phyloP scores from a whole-genome alignment of 2,888 invertebrate species.

The Nomada flava region DNA sequence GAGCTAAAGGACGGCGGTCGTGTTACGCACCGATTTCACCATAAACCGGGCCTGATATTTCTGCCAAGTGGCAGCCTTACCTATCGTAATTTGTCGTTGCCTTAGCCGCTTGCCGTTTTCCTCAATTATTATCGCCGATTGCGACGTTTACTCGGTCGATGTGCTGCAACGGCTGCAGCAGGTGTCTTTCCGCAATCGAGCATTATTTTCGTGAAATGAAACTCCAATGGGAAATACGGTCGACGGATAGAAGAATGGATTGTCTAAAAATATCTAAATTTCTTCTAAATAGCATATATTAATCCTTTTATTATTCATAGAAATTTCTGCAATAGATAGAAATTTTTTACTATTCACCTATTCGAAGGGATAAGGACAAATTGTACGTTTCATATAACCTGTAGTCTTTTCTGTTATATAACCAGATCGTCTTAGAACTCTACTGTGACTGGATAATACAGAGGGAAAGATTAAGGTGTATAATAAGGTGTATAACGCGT shows the following conservation, averaged over 20 bases:
- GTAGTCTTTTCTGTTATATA: too few species aligned
- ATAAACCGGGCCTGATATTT: slow-evolving; percentile 52
- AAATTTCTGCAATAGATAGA: too few species aligned
- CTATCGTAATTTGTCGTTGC: slow-evolving; percentile 45
- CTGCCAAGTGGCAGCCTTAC: slow-evolving; percentile 37
- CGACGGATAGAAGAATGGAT: too few species aligned
- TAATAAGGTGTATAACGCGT: too few species aligned
- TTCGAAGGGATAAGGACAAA: too few species aligned
- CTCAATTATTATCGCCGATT: slow-evolving; percentile 69
- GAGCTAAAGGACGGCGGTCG: slow-evolving; percentile 17
- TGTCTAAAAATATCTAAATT: neutral
- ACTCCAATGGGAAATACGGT: neutral
- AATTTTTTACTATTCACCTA: too few species aligned
- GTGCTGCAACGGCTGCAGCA: slow-evolving; percentile 61
- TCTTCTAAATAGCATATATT: too few species aligned
- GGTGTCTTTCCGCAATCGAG: slow-evolving; percentile 31
- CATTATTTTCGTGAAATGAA: slow-evolving; percentile 6
- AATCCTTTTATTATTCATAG: too few species aligned
- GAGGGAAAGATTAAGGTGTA: too few species aligned
- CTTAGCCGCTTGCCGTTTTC: slow-evolving; percentile 34
- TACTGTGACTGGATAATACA: too few species aligned
- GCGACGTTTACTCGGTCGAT: slow-evolving; percentile 64
- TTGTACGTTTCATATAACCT: too few species aligned
- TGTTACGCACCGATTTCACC: slow-evolving; percentile 54
- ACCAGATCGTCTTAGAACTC: too few species aligned